A percentile compares a stretch with the other conserved stretches of the same genome.
These are phyloP conservation scores for Nesospiza acunhae DNA, from an alignment of 2,113 vertebrate genomes.

Conservation along the genomic window DNA sequence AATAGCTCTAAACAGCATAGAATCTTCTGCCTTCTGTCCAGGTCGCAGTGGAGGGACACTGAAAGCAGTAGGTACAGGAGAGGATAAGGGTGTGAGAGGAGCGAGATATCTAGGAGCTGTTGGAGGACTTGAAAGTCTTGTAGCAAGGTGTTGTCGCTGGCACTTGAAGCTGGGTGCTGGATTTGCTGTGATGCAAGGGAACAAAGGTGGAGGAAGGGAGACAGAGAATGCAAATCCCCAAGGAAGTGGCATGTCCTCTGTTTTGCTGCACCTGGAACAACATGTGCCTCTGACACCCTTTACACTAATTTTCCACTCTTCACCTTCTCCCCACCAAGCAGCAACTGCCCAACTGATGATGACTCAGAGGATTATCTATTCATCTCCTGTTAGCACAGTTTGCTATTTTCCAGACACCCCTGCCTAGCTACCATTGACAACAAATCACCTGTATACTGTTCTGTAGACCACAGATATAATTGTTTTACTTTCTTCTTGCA, in stretches of 20 bases:
- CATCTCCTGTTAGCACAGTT: not conserved
- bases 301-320: not conserved
- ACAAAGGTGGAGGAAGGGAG: not conserved
- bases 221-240: not conserved
- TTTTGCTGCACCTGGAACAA: not conserved
- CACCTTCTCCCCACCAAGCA: not conserved
- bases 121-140: not conserved
- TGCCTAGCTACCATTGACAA: not conserved
- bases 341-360: not conserved
- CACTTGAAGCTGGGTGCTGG: not conserved
- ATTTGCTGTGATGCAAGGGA: not conserved
- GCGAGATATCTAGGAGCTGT: fast-evolving
- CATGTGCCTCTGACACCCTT: fast-evolving
- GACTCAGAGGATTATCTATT: not conserved
- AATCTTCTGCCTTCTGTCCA: not conserved
- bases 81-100: not conserved
- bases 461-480: not conserved
- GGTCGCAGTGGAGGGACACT: not conserved
- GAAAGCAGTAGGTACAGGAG: not conserved
- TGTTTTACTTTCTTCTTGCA: not conserved
- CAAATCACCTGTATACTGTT: not conserved
- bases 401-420: not conserved
- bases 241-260: not conserved
- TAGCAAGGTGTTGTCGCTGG: not conserved
- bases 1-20: not conserved